These are phyloP conservation scores for Prorops nasuta DNA, from an alignment of 1,140 invertebrate species.

Conservation along the genomic window DNA sequence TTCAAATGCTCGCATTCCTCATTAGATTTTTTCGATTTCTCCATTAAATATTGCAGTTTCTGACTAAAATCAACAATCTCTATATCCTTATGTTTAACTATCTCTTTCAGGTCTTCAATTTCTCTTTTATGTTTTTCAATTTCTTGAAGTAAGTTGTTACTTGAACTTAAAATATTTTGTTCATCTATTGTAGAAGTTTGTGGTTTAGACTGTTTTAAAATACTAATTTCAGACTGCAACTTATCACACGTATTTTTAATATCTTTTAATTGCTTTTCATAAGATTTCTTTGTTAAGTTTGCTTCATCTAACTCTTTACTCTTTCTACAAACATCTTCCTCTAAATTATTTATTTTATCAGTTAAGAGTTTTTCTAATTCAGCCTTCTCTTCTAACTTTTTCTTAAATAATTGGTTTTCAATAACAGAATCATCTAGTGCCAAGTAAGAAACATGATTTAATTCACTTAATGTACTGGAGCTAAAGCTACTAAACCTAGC, in stretches of 20 bases:
- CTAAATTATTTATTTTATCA: constrained; percentile 34
- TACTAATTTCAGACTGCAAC: constrained; percentile 24
- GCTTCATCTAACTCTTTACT: constrained; percentile 37
- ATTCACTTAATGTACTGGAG: constrained; percentile 29
- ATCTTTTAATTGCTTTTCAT: constrained; percentile 51
- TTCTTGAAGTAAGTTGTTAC: constrained; percentile 5
- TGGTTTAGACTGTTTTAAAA: constrained; percentile 2
- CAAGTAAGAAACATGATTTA: constrained; percentile 48
- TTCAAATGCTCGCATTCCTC: constrained; percentile 61
- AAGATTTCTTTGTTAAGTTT: constrained; percentile 37
- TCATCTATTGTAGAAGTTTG: background rate
- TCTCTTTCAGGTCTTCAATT: constrained; percentile 24
- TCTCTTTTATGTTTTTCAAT: constrained; percentile 28
- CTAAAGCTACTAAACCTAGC: constrained; percentile 41
- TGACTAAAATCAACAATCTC: constrained; percentile 60
- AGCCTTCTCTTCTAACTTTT: constrained; percentile 43
- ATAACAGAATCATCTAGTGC: constrained; percentile 42
- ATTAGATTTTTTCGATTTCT: constrained; percentile 62
- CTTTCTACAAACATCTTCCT: constrained; percentile 32
- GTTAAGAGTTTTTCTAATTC: constrained; percentile 37
- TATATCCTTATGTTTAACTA: constrained; percentile 35
- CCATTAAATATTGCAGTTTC: constrained; percentile 62
- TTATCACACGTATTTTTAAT: constrained; percentile 49
- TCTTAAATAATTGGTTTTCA: constrained; percentile 38
- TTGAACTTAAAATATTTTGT: background rate